phyloP scores from a whole-genome alignment of 2,113 vertebrate genomes.

The Thunnus maccoyii region DNA sequence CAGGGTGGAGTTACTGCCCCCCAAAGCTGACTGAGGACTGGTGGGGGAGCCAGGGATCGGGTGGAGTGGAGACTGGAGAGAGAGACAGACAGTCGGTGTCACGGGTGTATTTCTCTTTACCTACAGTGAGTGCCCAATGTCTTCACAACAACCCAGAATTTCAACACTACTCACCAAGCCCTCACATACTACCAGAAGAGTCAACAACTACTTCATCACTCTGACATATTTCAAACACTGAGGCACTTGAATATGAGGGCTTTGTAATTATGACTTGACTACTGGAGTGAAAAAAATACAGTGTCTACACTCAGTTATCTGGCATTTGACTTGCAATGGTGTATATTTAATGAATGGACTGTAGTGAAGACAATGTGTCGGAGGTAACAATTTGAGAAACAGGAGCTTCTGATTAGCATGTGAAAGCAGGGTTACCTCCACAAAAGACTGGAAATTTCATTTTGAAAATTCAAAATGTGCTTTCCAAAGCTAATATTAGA shows the following conservation, averaged over 20 bases:
- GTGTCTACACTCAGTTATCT: conserved; percentile 6
- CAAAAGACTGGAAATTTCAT: conserved; percentile 1
- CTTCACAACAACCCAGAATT: conserved; percentile 1
- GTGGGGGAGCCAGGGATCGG: conserved; percentile 96
- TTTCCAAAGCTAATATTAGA: not conserved
- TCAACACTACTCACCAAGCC: not conserved
- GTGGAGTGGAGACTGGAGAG: conserved; percentile 92
- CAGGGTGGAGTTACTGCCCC: conserved; percentile 96
- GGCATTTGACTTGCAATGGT: not conserved
- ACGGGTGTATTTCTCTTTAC: not conserved
- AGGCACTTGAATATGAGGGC: not conserved
- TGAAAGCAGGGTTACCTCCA: not conserved
- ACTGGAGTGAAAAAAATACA: not conserved
- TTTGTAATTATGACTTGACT: conserved; percentile 21
- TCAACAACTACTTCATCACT: conserved; percentile 15
- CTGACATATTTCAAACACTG: not conserved
- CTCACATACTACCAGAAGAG: conserved; percentile 17
- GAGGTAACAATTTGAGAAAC: conserved; percentile 5
- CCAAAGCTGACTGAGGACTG: conserved; percentile 94
- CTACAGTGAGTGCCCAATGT: not conserved
- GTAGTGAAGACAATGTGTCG: conserved; percentile 1
- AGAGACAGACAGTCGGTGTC: conserved; percentile 40
- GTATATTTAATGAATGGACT: conserved; percentile 8
- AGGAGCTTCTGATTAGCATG: conserved; percentile 1
- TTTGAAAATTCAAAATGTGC: not conserved